Base-by-base conservation (phyloP, 2,797 vertebrate genomes). In the Channa striata region DNA sequence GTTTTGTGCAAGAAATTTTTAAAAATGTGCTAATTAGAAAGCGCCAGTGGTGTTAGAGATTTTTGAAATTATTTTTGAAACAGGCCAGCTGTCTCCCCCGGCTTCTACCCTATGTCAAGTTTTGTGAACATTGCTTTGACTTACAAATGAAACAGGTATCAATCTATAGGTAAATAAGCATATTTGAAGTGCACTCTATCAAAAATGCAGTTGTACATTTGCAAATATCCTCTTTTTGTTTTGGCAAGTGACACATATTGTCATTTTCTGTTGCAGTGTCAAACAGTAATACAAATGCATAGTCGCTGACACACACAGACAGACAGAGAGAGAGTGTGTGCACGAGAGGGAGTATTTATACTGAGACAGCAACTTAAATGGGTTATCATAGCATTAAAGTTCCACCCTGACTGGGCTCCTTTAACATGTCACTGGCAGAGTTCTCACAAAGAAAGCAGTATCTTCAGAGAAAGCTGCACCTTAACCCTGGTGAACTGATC, bases 401-500 rank as follows among this genome's bases (percentile, higher is more conserved):
- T 84, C 70, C 79, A 65, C 59, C 70, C 72, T 74, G 59, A 82
- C 84, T 88, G 66, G 85, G 73, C 82, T 77, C 56, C 78, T 87
- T 88, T 85, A 82, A 82, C 76, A 67, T 69, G 68, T 77, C 76
- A 78, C 72, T 63, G 79, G 75, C 78, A 79, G 83, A 87, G 69
- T 85, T 74, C 70, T 67, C 52, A 74, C 69, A 87, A 82, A 86
- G 77, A 83, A 83, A 79, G 72, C 1, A 11, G 57, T 84, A 82
- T 92, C 83, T 87, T 79, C 77, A 88, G 84, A 87, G 73, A 86
- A 80, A 86, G 83, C 82, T 88, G 87, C 87, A 89, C 88, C 84
- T 90, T 89, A 91, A 92, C 89, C 88, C 87, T 56, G 59, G 71
- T 81, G 83, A 91, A 87, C 82, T 92, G 90, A 93, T 93, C 83